phyloP scores from a whole-genome alignment of 2,113 vertebrate genomes.

The Epinephelus lanceolatus region DNA sequence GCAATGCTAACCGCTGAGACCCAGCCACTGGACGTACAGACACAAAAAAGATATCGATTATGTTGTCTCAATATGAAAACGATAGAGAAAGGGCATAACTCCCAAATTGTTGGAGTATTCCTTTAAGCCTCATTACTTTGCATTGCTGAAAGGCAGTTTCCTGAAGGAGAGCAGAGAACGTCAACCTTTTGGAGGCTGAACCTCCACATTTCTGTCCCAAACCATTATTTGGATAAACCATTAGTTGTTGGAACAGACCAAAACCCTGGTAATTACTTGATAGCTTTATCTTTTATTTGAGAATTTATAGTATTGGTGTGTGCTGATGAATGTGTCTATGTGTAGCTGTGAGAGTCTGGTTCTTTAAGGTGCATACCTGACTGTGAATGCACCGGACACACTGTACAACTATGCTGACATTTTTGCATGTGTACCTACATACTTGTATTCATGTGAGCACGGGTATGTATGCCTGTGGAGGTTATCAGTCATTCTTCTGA shows the following conservation, averaged over 20 bases:
- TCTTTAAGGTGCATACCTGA: background rate
- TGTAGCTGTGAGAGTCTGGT: background rate
- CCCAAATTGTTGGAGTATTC: too few species aligned
- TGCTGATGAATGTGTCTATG: background rate
- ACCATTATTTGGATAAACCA: background rate
- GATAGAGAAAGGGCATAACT: too few species aligned
- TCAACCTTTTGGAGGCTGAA: background rate
- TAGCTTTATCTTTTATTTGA: background rate
- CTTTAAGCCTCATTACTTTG: too few species aligned
- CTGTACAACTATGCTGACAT: background rate
- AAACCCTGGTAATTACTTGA: background rate
- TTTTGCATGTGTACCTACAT: background rate
- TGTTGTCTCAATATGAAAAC: too few species aligned
- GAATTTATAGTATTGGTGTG: background rate
- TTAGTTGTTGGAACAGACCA: background rate
- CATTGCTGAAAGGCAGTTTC: too few species aligned
- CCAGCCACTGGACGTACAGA: too few species aligned
- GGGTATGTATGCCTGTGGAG: slow-evolving; percentile 59
- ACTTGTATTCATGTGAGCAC: slow-evolving; percentile 9
- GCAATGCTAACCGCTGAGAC: too few species aligned
- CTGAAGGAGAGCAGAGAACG: background rate
- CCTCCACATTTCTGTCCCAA: background rate
- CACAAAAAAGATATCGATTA: too few species aligned
- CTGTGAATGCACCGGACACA: background rate
- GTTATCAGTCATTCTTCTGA: slow-evolving; percentile 85